These are phyloP conservation scores for Pempheris klunzingeri DNA, from an alignment of 2,797 vertebrate genomes.

Conservation along the genomic window DNA sequence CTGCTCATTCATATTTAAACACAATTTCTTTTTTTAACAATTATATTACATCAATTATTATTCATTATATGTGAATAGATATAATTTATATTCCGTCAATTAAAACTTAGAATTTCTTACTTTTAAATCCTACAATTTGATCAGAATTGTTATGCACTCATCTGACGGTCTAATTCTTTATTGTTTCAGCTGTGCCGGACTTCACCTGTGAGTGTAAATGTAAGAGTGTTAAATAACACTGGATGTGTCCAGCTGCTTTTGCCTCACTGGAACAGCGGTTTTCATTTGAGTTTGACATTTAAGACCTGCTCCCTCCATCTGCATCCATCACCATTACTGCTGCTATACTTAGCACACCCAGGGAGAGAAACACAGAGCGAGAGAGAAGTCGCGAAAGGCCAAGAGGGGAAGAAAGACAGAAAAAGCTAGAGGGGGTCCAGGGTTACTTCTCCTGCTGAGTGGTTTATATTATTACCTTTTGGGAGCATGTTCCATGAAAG, in stretches of 20 bases:
- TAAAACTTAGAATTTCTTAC: no score
- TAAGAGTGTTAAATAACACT: conserved; percentile 60
- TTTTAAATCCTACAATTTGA: background rate
- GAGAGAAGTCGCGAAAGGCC: conserved; percentile 40
- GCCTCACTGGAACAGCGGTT: conserved; percentile 69
- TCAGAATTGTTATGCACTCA: background rate
- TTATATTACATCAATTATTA: no score
- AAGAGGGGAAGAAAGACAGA: conserved; percentile 34
- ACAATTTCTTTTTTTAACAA: background rate
- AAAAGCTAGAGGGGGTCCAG: conserved; percentile 33
- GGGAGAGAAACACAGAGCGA: conserved; percentile 29
- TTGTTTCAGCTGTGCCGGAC: background rate
- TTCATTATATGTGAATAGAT: no score
- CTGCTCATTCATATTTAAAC: background rate
- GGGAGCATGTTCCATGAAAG: conserved; percentile 66
- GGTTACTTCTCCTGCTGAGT: conserved; percentile 72
- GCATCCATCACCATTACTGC: conserved; percentile 78
- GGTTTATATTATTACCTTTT: conserved; percentile 75
- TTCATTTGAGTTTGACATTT: conserved; percentile 81
- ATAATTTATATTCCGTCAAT: no score
- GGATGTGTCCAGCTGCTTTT: conserved; percentile 64
- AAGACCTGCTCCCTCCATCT: conserved; percentile 73
- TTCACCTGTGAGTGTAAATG: conserved; percentile 15
- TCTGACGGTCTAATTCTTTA: background rate
- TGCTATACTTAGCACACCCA: conserved; percentile 61